Conservation (phyloP, 2,113 vertebrate genomes). For the Scatophagus argus region DNA sequence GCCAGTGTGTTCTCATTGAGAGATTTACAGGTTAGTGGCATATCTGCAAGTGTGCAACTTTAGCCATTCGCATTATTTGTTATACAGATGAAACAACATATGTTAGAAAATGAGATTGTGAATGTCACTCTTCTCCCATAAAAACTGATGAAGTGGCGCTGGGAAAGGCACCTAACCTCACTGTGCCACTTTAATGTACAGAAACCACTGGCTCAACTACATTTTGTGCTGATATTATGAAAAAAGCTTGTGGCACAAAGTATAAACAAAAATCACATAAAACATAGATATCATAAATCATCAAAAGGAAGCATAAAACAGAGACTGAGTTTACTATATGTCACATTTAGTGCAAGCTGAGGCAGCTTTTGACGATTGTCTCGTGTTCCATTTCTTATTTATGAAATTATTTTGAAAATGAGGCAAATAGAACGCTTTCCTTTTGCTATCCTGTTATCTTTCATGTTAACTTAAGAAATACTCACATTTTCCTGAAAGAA, state of each 20-base stretch:
- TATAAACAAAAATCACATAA: not conserved
- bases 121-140: conserved; percentile 56
- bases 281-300: not conserved
- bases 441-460: too few species aligned
- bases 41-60: conserved; percentile 28
- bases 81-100: conserved; percentile 48
- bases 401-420: too few species aligned
- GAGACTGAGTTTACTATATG: not conserved
- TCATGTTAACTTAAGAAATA: too few species aligned
- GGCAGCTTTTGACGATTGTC: too few species aligned
- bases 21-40: conserved; percentile 27
- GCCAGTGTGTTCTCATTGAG: not conserved
- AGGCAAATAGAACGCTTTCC: too few species aligned
- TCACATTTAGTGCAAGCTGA: not conserved
- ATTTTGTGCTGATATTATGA: conserved; percentile 34
- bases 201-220: conserved; percentile 6
- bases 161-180: conserved; percentile 25
- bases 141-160: conserved; percentile 38
- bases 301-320: not conserved
- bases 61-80: conserved; percentile 21
- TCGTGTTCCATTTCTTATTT: not conserved
- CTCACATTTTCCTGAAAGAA: too few species aligned
- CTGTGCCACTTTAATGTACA: conserved; percentile 25
- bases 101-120: conserved; percentile 51
- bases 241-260: not conserved